These are phyloP conservation scores for Brotula barbata DNA, from an alignment of 2,797 vertebrate species.

Conservation along the genomic window DNA sequence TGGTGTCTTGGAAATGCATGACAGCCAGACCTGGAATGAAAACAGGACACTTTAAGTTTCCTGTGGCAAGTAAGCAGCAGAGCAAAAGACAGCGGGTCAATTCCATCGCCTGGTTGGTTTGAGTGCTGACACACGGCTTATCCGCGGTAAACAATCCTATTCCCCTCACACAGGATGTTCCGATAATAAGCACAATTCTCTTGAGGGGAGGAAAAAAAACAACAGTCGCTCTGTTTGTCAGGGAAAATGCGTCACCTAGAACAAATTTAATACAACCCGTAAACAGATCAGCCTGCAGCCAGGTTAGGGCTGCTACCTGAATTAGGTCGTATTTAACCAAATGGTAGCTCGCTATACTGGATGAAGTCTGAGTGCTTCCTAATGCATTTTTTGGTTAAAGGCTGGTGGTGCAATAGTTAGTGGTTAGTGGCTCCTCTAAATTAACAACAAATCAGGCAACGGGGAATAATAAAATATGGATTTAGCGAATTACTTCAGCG, in stretches of 20 bases:
- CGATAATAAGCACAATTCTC: constrained; percentile 32
- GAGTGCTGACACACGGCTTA: constrained; percentile 19
- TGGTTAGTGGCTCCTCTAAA: constrained; percentile 40
- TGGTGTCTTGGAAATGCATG: constrained; percentile 98
- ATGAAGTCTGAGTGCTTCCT: constrained; percentile 53
- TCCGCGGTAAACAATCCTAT: constrained; percentile 27
- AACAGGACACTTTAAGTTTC: constrained; percentile 8
- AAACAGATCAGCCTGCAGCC: constrained; percentile 36
- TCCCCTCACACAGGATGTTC: constrained; percentile 42
- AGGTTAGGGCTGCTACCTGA: constrained; percentile 34
- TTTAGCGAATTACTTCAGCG: background rate
- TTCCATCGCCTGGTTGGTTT: background rate
- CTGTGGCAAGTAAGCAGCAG: background rate
- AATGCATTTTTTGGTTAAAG: constrained; percentile 74
- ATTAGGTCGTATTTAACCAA: constrained; percentile 42
- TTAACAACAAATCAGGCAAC: constrained; percentile 45
- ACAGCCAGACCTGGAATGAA: constrained; percentile 87
- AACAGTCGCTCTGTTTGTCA: constrained; percentile 39
- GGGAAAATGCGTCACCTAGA: constrained; percentile 45
- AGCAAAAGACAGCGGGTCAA: constrained; percentile 6
- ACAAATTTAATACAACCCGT: constrained; percentile 33
- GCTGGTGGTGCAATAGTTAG: constrained; percentile 17
- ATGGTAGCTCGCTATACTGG: constrained; percentile 59
- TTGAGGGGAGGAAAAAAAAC: constrained; percentile 43
- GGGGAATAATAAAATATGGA: constrained; percentile 16